Percentiles rank a stretch among this genome's conserved stretches.
Evolutionary conservation across 2,888 invertebrate genomes (phyloP).

Genomic region (Panorpa germanica): DNA sequence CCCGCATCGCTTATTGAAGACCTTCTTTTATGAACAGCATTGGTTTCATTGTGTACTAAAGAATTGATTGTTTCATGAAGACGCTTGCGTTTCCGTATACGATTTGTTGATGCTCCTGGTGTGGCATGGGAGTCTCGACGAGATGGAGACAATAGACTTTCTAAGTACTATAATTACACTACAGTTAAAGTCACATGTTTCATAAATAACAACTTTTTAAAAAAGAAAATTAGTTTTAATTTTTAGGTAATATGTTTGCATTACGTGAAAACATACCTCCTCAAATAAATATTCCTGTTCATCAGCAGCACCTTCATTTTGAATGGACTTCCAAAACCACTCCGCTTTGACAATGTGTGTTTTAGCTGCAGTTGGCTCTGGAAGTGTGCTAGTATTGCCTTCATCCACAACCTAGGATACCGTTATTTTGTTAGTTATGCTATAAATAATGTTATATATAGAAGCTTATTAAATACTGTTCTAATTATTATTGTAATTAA

Average conservation of each 20-base stretch:
- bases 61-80: constrained; percentile 39
- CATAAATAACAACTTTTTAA: no score
- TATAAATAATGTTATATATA: no score
- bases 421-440: no score
- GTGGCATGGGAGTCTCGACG: no score
- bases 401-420: constrained; percentile 67
- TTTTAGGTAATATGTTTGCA: no score
- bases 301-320: constrained; percentile 83
- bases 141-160: no score
- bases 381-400: constrained; percentile 46
- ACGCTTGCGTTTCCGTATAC: constrained; percentile 68
- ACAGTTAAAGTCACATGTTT: no score
- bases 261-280: constrained; percentile 63
- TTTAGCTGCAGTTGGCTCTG: constrained; percentile 44
- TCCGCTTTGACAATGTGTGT: constrained; percentile 74
- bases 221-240: not conserved
- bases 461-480: no score
- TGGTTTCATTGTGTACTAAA: constrained; percentile 29
- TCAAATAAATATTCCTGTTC: constrained; percentile 79
- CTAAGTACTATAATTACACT: no score
- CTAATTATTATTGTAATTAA: no score
- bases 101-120: no score
- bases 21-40: constrained; percentile 43
- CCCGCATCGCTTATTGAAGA: constrained; percentile 77
- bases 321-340: constrained; percentile 98